Percentiles rank a stretch among this genome's conserved stretches.
Evolutionary conservation across 2,113 vertebrate genomes (phyloP).

Genomic region (Microcebus griseorufus): DNA sequence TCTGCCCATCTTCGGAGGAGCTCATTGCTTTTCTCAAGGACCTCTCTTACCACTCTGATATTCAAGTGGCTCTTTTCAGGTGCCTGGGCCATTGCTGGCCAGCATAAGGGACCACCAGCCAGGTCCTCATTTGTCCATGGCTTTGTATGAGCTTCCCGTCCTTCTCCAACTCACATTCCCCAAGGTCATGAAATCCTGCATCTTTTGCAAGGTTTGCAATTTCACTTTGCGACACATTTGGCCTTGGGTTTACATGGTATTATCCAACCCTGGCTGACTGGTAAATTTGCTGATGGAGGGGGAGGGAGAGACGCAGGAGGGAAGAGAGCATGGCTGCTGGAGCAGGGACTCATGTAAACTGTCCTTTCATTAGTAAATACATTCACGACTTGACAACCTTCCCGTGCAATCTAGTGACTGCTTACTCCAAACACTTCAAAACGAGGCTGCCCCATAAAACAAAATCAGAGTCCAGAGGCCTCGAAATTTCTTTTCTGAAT

Average conservation of each 20-base stretch:
- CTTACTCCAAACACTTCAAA: neutral
- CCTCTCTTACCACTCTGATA: neutral
- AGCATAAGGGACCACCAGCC: neutral
- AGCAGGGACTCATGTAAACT: neutral
- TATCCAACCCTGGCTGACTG: conserved; percentile 44
- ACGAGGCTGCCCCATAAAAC: neutral
- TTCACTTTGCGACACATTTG: conserved; percentile 47
- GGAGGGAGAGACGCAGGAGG: neutral
- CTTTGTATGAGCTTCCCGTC: neutral
- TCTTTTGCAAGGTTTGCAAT: conserved; percentile 64
- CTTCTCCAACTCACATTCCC: neutral
- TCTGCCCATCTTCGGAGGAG: neutral
- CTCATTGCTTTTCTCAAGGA: neutral
- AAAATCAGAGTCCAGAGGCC: conserved; percentile 16
- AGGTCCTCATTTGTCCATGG: neutral
- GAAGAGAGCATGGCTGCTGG: neutral
- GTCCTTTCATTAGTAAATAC: conserved; percentile 56
- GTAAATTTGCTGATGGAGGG: conserved; percentile 13
- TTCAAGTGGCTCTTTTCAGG: neutral
- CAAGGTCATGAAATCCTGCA: conserved; percentile 61
- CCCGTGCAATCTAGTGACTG: neutral
- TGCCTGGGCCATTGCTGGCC: neutral
- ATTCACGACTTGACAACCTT: conserved; percentile 34
- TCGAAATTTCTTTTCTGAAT: conserved; percentile 49
- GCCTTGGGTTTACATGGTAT: conserved; percentile 32